phyloP scores from a whole-genome alignment of 1,140 invertebrate genomes.

The Drosophila tristis region DNA sequence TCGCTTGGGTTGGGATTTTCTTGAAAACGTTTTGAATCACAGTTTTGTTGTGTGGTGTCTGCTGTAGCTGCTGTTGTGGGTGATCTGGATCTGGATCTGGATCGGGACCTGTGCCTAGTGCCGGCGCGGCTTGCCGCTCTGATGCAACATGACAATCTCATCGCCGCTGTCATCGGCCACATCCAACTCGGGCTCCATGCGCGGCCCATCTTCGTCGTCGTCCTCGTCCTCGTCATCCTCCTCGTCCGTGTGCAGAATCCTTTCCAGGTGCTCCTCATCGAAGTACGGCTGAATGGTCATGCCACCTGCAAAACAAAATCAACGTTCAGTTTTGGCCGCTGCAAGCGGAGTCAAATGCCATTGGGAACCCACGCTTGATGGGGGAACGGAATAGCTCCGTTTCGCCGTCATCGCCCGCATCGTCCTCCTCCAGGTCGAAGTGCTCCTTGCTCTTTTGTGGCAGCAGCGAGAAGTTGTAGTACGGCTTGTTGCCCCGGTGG shows the following conservation, averaged over 20 bases:
- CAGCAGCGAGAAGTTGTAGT: constrained; percentile 84
- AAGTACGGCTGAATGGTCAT: constrained; percentile 84
- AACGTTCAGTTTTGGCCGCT: not conserved
- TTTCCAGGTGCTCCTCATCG: constrained; percentile 84
- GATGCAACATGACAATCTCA: constrained; percentile 85
- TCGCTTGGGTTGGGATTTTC: constrained; percentile 25
- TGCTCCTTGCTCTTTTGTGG: constrained; percentile 82
- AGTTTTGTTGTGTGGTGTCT: constrained; percentile 73
- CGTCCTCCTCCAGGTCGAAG: constrained; percentile 85
- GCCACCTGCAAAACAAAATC: constrained; percentile 37
- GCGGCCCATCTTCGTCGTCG: constrained; percentile 29
- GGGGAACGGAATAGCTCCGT: constrained; percentile 87
- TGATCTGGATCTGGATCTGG: not conserved
- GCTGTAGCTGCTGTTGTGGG: constrained; percentile 16
- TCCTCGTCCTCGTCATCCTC: constrained; percentile 69
- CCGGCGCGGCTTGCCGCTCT: constrained; percentile 56
- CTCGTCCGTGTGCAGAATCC: constrained; percentile 66
- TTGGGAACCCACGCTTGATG: constrained; percentile 84
- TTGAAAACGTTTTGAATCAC: constrained; percentile 78
- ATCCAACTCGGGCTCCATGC: constrained; percentile 54
- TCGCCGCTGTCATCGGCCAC: constrained; percentile 83
- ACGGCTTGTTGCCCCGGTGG: constrained; percentile 67
- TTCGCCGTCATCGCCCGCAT: constrained; percentile 85
- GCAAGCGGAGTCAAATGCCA: too few relatives aligned
- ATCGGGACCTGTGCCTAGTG: constrained; percentile 38